Percentiles rank a stretch among this genome's conserved stretches.
These are phyloP conservation scores for Microtus pennsylvanicus DNA, from an alignment of 2,113 vertebrate genomes.

Conservation along the genomic window DNA sequence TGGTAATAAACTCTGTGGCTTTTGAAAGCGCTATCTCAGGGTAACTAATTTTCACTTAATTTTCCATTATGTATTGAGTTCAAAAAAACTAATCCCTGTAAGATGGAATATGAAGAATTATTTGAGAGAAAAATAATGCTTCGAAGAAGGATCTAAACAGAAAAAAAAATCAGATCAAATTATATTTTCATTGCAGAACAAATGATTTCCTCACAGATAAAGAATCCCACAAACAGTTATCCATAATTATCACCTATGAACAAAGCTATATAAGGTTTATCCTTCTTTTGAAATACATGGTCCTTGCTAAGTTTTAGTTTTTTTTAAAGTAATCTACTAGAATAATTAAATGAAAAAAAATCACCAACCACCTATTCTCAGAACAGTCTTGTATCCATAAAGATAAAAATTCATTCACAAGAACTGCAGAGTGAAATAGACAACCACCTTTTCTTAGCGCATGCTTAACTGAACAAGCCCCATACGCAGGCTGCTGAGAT, in stretches of 20 bases:
- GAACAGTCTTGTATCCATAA: neutral
- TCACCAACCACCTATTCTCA: neutral
- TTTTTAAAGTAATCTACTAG: conserved; percentile 22
- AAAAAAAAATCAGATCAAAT: conserved; percentile 10
- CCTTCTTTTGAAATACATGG: conserved; percentile 35
- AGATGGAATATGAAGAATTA: neutral
- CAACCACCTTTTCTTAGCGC: neutral
- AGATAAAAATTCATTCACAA: conserved; percentile 10
- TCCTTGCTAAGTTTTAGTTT: conserved; percentile 6
- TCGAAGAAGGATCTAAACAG: neutral
- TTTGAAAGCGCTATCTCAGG: neutral
- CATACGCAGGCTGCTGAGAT: neutral
- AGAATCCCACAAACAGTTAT: conserved; percentile 20
- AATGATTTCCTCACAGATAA: conserved; percentile 9
- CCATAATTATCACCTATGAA: neutral
- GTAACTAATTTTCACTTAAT: conserved; percentile 1
- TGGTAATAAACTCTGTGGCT: neutral
- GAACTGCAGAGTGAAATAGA: neutral
- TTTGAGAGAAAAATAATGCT: conserved; percentile 28
- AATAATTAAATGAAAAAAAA: neutral
- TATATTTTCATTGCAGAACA: neutral
- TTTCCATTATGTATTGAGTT: conserved; percentile 40
- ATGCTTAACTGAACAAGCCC: neutral
- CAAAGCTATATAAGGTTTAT: neutral
- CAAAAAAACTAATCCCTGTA: neutral